Conservation (phyloP, 2,797 vertebrate genomes). For the Pempheris klunzingeri region DNA sequence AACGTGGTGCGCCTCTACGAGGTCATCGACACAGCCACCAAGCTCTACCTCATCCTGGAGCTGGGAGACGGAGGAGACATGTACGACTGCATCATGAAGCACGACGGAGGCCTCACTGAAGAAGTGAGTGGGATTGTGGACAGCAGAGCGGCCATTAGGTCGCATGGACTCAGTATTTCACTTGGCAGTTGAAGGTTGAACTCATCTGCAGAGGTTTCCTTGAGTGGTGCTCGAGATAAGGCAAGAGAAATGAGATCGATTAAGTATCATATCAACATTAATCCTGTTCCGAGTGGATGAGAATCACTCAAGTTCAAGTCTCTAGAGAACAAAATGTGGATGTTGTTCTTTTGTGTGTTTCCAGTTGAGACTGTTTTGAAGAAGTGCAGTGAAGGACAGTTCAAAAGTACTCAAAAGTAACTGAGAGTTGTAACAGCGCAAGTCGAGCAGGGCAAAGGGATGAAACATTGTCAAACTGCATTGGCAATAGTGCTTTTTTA, state of each 20-base stretch:
- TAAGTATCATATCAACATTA: neutral
- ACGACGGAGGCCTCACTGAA: conserved; percentile 95
- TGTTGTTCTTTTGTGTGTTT: neutral
- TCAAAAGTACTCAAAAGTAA: conserved; percentile 28
- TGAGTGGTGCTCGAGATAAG: neutral
- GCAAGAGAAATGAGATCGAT: conserved; percentile 7
- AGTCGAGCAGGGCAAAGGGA: neutral
- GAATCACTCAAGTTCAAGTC: neutral
- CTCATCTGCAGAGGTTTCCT: neutral
- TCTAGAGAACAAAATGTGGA: neutral
- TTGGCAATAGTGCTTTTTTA: neutral
- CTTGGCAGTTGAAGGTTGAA: neutral
- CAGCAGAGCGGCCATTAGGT: neutral
- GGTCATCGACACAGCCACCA: conserved; percentile 98
- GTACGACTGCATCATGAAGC: conserved; percentile 99
- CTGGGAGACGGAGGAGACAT: conserved; percentile 99
- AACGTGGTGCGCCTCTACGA: conserved; percentile 98
- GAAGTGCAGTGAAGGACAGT: conserved; percentile 32
- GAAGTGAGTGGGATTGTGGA: conserved; percentile 80
- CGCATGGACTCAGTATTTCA: neutral
- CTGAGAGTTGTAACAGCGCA: conserved; percentile 29
- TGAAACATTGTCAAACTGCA: neutral
- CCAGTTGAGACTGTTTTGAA: neutral
- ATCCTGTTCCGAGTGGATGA: neutral
- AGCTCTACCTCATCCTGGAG: conserved; percentile 98